Percentiles rank a stretch among this genome's conserved stretches.
These are phyloP conservation scores for Coracopsis vasa DNA, from an alignment of 2,113 vertebrate genomes.

Conservation along the genomic window DNA sequence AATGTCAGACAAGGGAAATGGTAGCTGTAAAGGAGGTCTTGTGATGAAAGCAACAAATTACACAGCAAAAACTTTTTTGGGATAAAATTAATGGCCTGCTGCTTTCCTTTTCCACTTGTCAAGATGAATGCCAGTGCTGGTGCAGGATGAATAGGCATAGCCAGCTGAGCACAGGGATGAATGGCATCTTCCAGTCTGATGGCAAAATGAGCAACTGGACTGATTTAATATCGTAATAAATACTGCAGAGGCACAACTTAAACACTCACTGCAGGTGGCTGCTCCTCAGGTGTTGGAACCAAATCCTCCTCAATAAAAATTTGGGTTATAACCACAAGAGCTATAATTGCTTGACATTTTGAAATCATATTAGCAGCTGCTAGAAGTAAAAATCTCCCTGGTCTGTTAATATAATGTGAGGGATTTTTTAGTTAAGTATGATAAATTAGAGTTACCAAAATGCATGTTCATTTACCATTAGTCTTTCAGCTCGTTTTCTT, in stretches of 20 bases:
- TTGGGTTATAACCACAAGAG: not conserved
- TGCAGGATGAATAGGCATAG: not conserved
- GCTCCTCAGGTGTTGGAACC: not conserved
- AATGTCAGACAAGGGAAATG: not conserved
- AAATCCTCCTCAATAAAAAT: not conserved
- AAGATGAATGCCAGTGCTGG: not conserved
- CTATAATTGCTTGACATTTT: not conserved
- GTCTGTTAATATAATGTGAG: not conserved
- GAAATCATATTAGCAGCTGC: not conserved
- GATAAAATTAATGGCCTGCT: not conserved
- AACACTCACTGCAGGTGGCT: not conserved
- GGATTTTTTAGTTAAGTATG: not conserved
- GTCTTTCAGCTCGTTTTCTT: not conserved
- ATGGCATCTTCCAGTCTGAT: not conserved
- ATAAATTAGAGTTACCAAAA: not conserved
- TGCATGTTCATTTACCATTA: not conserved
- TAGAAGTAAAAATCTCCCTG: not conserved
- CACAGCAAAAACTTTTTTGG: not conserved
- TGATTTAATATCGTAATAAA: not conserved
- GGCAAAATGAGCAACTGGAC: not conserved
- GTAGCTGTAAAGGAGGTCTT: not conserved
- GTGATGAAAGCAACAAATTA: not conserved
- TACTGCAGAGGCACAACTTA: not conserved
- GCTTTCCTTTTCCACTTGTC: not conserved
- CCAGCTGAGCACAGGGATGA: not conserved